Base-by-base conservation (phyloP, 30 jellyfish, hydroid and myxozoan genomes). In the Pseudorhiza aurosa region DNA sequence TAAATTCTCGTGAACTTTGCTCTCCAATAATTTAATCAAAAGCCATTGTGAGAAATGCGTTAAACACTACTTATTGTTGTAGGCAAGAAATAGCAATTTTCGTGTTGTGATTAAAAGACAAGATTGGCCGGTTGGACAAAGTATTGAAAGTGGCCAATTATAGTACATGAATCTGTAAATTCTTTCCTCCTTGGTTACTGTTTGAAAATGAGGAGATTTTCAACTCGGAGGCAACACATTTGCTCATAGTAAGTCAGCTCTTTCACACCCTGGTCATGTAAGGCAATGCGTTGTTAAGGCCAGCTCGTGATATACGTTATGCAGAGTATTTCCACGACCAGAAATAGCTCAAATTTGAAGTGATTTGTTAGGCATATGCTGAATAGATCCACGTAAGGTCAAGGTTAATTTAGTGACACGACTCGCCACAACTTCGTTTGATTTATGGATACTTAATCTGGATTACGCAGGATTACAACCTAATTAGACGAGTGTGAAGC, bases 181-280 rank as follows among this genome's bases (percentile, higher is more conserved):
- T n/a, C n/a, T n/a, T n/a, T n/a, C n/a, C n/a, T n/a, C n/a, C n/a
- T n/a, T n/a, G n/a, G n/a, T n/a, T n/a, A n/a, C n/a, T n/a, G n/a
- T n/a, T n/a, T n/a, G n/a, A n/a, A n/a, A n/a, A n/a, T n/a, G 50
- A 39, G 50, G 12, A 5, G 35, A n/a, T 18, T 56, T 28, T 56
- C 14, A 18, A 56, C 19, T 18, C 32, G 40, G 14, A 17, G 35
- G 70, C 51, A 31, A 18, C 82, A 68, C 68, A 43, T 42, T 49
- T 42, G 12, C 82, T 68, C 68, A n/a, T 42, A 43, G 36, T 49
- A 68, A 46, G 36, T 42, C 68, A 68, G 65, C 82, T 42, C 57
- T 68, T 68, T 68, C 65, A 68, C 82, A 68, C 82, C 68, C 68
- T 14, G 53, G 28, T 62, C 75, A n/a, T 62, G 75, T 62, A 39